Percentiles rank a stretch among this genome's conserved stretches.
Evolutionary conservation across 2,888 invertebrate genomes (phyloP).

Genomic region (Hymenopus coronatus): DNA sequence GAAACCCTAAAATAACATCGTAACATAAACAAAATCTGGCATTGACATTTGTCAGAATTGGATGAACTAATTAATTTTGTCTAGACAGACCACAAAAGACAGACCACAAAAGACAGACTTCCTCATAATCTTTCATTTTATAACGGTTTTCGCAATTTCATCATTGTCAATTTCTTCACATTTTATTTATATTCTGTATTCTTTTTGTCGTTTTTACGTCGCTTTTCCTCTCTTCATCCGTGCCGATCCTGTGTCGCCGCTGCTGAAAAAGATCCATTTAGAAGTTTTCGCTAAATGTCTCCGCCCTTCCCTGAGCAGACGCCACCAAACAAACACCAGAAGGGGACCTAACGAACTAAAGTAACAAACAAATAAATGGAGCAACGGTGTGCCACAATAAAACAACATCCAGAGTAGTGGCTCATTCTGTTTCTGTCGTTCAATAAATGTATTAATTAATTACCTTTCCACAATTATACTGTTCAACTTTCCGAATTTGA

Average conservation of each 20-base stretch:
- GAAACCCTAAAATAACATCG: too few relatives aligned
- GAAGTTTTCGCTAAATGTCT: constrained; percentile 26
- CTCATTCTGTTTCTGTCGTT: not conserved
- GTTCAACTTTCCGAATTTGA: too few relatives aligned
- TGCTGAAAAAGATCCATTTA: constrained; percentile 28
- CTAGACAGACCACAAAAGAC: too few relatives aligned
- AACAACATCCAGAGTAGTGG: not conserved
- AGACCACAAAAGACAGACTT: too few relatives aligned
- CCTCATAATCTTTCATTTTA: too few relatives aligned
- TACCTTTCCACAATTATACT: not conserved
- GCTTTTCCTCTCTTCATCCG: not conserved
- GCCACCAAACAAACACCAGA: not conserved
- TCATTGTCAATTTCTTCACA: not conserved
- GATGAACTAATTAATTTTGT: too few relatives aligned
- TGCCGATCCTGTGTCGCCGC: not conserved
- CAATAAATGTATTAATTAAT: not conserved
- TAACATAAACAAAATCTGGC: too few relatives aligned
- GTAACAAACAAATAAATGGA: not conserved
- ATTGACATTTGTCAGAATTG: too few relatives aligned
- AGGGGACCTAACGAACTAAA: not conserved
- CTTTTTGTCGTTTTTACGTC: not conserved
- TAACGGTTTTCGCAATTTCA: not conserved
- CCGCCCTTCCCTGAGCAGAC: not conserved
- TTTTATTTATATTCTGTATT: not conserved
- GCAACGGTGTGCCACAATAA: not conserved